Evolutionary conservation across 2,797 vertebrate genomes (phyloP).

Genomic region (Callimico goeldii): DNA sequence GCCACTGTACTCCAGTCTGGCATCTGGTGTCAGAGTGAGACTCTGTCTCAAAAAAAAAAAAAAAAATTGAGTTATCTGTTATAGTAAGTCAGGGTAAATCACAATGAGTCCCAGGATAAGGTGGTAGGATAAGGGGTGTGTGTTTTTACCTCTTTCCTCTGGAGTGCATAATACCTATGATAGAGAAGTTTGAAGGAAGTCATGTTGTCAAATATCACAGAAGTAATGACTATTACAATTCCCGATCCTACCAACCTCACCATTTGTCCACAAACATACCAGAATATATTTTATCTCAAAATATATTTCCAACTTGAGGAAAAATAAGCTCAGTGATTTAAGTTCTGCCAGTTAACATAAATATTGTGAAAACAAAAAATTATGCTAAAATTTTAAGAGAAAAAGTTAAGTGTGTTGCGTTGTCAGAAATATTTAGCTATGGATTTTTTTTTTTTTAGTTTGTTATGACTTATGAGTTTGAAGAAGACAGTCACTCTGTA

Average conservation of each 20-base stretch:
- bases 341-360: background rate
- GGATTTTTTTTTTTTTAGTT: background rate
- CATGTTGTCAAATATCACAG: background rate
- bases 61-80: background rate
- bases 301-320: background rate
- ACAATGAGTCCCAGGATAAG: background rate
- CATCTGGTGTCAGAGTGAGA: no score
- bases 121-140: background rate
- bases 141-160: background rate
- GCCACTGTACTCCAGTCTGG: no score
- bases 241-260: background rate
- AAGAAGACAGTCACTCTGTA: background rate
- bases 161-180: background rate
- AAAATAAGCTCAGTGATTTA: constrained; percentile 12
- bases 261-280: background rate
- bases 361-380: background rate
- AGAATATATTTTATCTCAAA: background rate
- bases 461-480: background rate
- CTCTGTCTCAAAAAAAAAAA: background rate
- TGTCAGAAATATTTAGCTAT: constrained; percentile 9
- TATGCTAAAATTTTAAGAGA: background rate
- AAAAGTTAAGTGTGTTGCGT: background rate
- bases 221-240: background rate
- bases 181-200: background rate
- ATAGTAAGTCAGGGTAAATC: background rate